These are phyloP conservation scores for Phyto melanocephala DNA, from an alignment of 2,888 invertebrate genomes.

Conservation along the genomic window DNA sequence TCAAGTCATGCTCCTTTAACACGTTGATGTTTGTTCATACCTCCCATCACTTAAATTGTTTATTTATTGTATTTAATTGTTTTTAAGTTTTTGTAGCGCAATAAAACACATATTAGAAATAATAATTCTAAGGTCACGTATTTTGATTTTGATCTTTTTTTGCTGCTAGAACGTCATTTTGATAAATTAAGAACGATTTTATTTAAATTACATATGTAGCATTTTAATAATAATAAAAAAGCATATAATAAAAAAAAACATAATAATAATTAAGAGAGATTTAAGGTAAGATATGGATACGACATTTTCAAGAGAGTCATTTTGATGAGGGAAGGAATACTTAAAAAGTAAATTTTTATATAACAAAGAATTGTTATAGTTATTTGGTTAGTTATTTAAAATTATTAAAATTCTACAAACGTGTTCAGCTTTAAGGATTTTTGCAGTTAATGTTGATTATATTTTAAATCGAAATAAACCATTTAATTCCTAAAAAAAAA, in stretches of 20 bases:
- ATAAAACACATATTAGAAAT: constrained; percentile 3
- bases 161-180: background rate
- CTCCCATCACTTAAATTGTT: background rate
- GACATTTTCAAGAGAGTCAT: background rate
- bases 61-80: background rate
- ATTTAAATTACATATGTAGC: constrained; percentile 25
- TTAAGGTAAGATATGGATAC: background rate
- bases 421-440: no score
- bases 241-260: background rate
- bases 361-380: no score
- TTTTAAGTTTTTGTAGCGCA: background rate
- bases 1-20: constrained; percentile 34
- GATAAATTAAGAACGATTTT: constrained; percentile 19
- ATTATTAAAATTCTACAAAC: no score
- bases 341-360: background rate
- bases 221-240: constrained; percentile 18
- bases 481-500: no score
- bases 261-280: background rate
- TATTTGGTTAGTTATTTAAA: no score
- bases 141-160: background rate
- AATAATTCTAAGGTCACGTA: constrained; percentile 42
- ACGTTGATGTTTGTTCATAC: background rate
- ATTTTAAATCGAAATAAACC: no score
- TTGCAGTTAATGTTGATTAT: no score
- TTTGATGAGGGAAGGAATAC: background rate